These are phyloP conservation scores for Seriola dumerili DNA, from an alignment of 2,113 vertebrate genomes.

Conservation along the genomic window DNA sequence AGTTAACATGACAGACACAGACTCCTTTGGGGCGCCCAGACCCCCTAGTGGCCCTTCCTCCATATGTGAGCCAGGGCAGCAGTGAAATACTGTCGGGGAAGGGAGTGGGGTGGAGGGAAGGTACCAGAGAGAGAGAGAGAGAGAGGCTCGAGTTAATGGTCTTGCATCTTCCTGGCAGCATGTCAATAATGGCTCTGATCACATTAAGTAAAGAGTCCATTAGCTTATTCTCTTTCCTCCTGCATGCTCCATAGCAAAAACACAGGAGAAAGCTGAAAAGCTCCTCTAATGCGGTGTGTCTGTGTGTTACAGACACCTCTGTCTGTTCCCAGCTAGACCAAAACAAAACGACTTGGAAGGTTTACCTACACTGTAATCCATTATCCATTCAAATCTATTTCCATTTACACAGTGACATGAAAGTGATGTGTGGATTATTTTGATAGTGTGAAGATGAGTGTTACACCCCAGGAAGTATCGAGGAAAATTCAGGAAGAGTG, in stretches of 20 bases:
- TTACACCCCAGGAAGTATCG: neutral
- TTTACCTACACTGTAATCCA: constrained; percentile 48
- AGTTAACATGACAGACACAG: constrained; percentile 71
- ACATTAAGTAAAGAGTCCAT: constrained; percentile 99
- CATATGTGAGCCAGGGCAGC: constrained; percentile 46
- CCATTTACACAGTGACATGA: constrained; percentile 30
- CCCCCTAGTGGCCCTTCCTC: constrained; percentile 54
- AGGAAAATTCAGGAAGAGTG: neutral
- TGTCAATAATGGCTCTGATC: constrained; percentile 99
- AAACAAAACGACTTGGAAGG: constrained; percentile 63
- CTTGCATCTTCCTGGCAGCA: constrained; percentile 98
- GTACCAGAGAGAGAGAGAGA: constrained; percentile 71
- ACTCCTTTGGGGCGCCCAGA: constrained; percentile 59
- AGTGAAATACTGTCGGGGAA: constrained; percentile 67
- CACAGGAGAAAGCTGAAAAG: constrained; percentile 81
- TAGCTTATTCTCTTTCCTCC: constrained; percentile 93
- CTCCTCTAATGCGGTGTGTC: constrained; percentile 80
- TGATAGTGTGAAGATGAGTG: constrained; percentile 25
- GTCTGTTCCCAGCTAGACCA: constrained; percentile 59
- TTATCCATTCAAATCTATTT: constrained; percentile 53
- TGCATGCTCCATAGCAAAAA: constrained; percentile 84
- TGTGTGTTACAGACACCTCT: constrained; percentile 73
- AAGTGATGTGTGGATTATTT: constrained; percentile 43
- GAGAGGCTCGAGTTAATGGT: constrained; percentile 94
- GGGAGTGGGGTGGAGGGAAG: constrained; percentile 65